These are phyloP conservation scores for Leptopterna dolabrata DNA, from an alignment of 2,888 invertebrate species.

Conservation along the genomic window DNA sequence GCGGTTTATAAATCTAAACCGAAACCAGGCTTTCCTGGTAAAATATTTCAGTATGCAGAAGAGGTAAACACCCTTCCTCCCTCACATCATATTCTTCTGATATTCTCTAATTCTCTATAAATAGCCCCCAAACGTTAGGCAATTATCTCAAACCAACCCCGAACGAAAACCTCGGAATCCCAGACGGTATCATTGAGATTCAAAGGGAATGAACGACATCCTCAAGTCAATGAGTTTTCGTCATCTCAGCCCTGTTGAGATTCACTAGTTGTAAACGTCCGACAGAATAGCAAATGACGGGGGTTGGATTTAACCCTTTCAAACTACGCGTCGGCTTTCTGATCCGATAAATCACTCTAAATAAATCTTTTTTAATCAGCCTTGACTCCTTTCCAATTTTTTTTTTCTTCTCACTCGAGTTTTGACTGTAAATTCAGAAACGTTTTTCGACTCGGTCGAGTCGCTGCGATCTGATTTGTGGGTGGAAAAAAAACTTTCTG, in stretches of 20 bases:
- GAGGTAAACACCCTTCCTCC: no score
- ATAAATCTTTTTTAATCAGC: conserved; percentile 49
- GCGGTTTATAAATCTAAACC: no score
- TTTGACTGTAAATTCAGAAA: conserved; percentile 12
- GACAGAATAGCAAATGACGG: no score
- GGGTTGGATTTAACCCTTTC: background rate
- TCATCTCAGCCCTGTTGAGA: no score
- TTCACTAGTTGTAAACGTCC: no score
- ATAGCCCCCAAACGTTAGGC: no score
- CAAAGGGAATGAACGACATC: background rate
- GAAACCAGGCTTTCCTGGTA: no score
- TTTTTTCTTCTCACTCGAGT: background rate
- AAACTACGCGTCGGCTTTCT: background rate
- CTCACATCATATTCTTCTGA: no score
- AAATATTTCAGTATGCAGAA: no score
- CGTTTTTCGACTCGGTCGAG: background rate
- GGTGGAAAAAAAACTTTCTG: background rate
- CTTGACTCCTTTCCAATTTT: conserved; percentile 43
- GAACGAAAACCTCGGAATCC: no score
- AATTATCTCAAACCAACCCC: no score
- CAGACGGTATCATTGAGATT: background rate
- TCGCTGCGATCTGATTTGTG: background rate
- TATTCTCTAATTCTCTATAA: no score
- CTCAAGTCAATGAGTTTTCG: background rate
- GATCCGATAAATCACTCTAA: conserved; percentile 36